These are phyloP conservation scores for Falco concolor DNA, from an alignment of 2,797 vertebrate species.

Conservation along the genomic window DNA sequence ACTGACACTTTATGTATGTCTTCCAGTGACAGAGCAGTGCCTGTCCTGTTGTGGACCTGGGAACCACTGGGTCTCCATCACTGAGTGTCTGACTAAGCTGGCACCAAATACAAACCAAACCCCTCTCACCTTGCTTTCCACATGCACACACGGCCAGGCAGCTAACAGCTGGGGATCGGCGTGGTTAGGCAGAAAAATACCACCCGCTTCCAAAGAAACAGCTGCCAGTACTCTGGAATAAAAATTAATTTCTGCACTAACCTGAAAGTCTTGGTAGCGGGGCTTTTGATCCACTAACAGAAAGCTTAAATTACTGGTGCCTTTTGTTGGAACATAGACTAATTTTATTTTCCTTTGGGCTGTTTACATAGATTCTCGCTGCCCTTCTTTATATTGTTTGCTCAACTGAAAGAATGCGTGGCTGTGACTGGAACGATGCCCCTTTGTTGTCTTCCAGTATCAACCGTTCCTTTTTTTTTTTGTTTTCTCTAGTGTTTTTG, in stretches of 20 bases:
- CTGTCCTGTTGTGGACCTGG: neutral
- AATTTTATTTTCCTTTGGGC: neutral
- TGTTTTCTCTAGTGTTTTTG: slow-evolving; percentile 24
- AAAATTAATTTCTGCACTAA: neutral
- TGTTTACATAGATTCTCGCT: neutral
- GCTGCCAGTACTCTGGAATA: neutral
- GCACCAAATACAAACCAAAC: neutral
- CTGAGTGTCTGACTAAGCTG: neutral
- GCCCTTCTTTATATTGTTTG: neutral
- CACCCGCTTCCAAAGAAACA: neutral
- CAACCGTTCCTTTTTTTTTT: neutral
- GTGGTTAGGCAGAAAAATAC: neutral
- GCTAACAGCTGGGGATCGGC: neutral
- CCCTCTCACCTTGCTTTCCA: neutral
- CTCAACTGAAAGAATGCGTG: neutral
- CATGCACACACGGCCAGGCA: neutral
- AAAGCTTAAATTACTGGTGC: neutral
- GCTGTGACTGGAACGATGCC: neutral
- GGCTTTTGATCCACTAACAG: neutral
- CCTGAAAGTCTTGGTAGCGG: neutral
- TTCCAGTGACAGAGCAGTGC: neutral
- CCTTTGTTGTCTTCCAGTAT: neutral
- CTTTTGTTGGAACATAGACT: neutral
- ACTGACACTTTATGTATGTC: neutral
- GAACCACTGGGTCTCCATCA: neutral